A percentile compares a stretch with the other conserved stretches of the same genome.
Conservation (phyloP, 2,113 vertebrate genomes). For the Cephalopterus ornatus region DNA sequence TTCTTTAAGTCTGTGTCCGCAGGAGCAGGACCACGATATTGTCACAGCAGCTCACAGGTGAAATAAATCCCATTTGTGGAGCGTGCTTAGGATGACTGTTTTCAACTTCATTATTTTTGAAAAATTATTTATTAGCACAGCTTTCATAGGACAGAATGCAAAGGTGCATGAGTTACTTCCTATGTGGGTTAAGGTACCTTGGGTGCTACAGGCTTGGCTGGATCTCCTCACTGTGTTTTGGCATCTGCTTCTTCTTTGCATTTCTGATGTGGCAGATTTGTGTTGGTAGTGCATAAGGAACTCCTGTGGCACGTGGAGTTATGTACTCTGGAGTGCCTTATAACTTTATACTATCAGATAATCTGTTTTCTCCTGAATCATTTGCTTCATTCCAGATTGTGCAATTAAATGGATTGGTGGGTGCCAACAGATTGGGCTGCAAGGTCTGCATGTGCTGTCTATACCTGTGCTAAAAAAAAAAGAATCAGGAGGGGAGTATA, state of each 20-base stretch:
- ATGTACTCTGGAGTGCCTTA: background rate
- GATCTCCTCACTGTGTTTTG: rapidly evolving
- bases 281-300: rapidly evolving
- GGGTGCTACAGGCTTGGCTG: background rate
- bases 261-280: no score
- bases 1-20: no score
- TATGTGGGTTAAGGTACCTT: rapidly evolving
- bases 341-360: background rate
- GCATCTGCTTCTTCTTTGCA: background rate
- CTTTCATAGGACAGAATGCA: background rate
- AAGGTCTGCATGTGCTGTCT: background rate
- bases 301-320: rapidly evolving
- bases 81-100: rapidly evolving
- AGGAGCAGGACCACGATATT: background rate
- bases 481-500: rapidly evolving
- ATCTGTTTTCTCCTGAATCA: background rate
- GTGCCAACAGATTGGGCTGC: background rate
- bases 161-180: rapidly evolving
- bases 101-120: rapidly evolving
- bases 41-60: background rate
- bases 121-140: background rate
- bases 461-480: background rate
- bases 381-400: background rate
- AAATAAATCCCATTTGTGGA: background rate
- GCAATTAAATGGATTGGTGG: background rate